A percentile compares a stretch with the other conserved stretches of the same genome.
Conservation (phyloP, 1,140 invertebrate species). For the Eupristina koningsbergeri region DNA sequence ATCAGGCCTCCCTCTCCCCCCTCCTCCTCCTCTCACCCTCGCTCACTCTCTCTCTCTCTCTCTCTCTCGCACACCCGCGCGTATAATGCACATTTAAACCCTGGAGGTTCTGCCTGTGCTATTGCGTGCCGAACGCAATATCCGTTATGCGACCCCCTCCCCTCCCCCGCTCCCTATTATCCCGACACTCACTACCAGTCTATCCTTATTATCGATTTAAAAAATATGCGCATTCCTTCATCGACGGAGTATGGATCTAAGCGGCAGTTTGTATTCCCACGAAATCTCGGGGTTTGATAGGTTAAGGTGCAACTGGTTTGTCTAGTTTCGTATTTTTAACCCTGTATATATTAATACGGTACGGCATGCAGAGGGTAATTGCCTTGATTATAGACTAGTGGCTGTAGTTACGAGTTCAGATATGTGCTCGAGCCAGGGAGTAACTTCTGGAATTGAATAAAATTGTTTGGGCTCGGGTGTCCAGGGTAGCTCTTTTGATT, state of each 20-base stretch:
- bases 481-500: neutral
- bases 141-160: conserved; percentile 37
- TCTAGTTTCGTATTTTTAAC: neutral
- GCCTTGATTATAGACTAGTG: conserved; percentile 33
- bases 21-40: neutral
- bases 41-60: too few relatives aligned
- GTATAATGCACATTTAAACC: conserved; percentile 35
- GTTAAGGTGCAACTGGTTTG: conserved; percentile 21
- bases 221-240: conserved; percentile 35
- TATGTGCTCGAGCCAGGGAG: neutral
- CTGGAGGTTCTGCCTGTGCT: neutral
- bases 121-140: conserved; percentile 47
- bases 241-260: neutral
- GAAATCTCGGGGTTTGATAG: conserved; percentile 25
- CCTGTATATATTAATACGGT: conserved; percentile 28
- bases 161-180: neutral
- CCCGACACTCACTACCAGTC: neutral
- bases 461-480: neutral
- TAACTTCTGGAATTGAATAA: conserved; percentile 31
- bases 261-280: conserved; percentile 24
- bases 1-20: neutral
- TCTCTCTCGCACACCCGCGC: neutral
- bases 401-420: neutral
- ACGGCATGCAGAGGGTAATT: conserved; percentile 14
- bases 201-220: conserved; percentile 34